These are phyloP conservation scores for Silurus glanis DNA, from an alignment of 2,113 vertebrate genomes.

Conservation along the genomic window DNA sequence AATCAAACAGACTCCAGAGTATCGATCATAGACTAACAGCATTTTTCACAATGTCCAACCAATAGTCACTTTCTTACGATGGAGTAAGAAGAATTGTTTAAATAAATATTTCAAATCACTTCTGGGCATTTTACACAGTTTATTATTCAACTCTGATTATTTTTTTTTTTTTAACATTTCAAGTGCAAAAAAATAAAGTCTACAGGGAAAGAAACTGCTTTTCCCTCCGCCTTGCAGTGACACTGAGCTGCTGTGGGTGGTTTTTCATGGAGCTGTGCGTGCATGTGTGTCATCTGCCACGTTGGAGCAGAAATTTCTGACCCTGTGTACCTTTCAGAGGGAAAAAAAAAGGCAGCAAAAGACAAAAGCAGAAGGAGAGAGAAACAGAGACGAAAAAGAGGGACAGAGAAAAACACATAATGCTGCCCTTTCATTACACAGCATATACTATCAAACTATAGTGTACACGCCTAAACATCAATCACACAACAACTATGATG, in stretches of 20 bases:
- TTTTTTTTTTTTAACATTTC: no score
- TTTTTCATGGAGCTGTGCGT: neutral
- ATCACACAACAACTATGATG: neutral
- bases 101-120: neutral
- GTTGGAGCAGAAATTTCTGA: neutral
- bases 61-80: neutral
- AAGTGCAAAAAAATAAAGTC: neutral
- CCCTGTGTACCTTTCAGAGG: neutral
- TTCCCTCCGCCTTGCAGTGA: neutral
- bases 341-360: neutral
- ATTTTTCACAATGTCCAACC: neutral
- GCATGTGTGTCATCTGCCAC: constrained; percentile 29
- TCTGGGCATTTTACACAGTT: neutral
- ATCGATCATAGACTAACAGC: neutral
- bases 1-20: neutral
- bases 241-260: neutral
- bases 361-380: constrained; percentile 1
- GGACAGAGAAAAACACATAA: neutral
- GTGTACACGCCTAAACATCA: neutral
- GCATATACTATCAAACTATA: neutral
- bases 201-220: constrained; percentile 1
- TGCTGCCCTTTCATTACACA: neutral
- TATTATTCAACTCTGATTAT: no score
- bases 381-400: neutral
- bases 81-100: neutral